phyloP scores from a whole-genome alignment of 2,888 invertebrate species.

The Ferrisia virgata region DNA sequence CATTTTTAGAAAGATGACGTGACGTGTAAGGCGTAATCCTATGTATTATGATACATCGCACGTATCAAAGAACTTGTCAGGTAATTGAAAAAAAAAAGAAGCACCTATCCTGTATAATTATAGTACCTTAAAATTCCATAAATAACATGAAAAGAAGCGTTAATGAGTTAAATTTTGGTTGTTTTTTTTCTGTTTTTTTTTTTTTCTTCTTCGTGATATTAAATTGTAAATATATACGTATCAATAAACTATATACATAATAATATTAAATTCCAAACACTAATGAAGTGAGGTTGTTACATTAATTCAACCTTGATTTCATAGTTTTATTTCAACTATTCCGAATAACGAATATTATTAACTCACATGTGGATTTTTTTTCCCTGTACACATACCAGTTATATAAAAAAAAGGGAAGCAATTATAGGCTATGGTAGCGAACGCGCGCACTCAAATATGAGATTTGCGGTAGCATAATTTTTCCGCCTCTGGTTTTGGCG shows the following conservation, averaged over 20 bases:
- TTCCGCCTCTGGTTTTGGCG: constrained; percentile 28
- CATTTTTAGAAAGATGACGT: too few species aligned
- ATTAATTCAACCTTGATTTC: background rate
- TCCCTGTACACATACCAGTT: background rate
- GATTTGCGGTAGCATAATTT: background rate
- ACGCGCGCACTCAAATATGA: background rate
- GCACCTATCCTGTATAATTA: background rate
- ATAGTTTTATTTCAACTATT: background rate
- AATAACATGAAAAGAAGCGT: background rate
- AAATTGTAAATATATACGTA: too few species aligned
- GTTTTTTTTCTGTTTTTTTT: background rate
- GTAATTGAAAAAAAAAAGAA: background rate
- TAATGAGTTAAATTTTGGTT: background rate
- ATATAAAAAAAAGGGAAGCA: background rate
- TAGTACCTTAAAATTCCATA: background rate
- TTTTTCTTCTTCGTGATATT: background rate
- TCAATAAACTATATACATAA: background rate
- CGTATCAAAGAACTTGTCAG: background rate
- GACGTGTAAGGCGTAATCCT: background rate
- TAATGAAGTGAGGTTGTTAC: background rate
- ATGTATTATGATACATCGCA: background rate
- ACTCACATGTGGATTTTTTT: background rate
- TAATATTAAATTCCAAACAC: background rate
- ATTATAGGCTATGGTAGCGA: background rate
- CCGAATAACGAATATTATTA: background rate